Evolutionary conservation across 1,140 invertebrate species (phyloP).

Genomic region (Drosophila tropicalis): DNA sequence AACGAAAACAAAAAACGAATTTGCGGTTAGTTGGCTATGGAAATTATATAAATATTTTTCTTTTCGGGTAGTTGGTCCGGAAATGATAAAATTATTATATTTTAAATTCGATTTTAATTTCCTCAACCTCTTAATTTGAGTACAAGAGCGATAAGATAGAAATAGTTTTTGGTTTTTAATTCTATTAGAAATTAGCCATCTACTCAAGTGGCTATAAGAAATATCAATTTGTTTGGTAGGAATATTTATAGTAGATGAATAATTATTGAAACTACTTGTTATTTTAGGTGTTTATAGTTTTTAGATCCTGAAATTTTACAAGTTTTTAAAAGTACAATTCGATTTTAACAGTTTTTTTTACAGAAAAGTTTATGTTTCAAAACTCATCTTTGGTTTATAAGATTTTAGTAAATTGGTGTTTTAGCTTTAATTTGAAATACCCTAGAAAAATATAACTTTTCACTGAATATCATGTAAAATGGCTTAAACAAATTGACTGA

Average conservation of each 20-base stretch:
- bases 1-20: constrained; percentile 13
- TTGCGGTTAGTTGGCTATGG: neutral
- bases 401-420: no score
- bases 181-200: neutral
- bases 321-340: no score
- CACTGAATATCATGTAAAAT: no score
- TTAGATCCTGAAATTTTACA: no score
- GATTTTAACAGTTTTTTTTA: no score
- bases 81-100: neutral
- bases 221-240: neutral
- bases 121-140: neutral
- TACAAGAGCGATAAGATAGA: neutral
- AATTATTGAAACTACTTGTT: no score
- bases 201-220: neutral
- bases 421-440: no score
- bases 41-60: no score
- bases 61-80: neutral
- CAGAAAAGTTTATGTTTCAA: no score
- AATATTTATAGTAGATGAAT: neutral
- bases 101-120: constrained; percentile 7
- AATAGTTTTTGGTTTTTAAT: neutral
- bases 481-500: no score
- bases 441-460: no score
- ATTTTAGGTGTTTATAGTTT: no score
- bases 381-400: neutral